Evolutionary conservation across 2,888 invertebrate genomes (phyloP), one percentile per base, ranked within the genome.

Genomic region (Muscina levida): DNA sequence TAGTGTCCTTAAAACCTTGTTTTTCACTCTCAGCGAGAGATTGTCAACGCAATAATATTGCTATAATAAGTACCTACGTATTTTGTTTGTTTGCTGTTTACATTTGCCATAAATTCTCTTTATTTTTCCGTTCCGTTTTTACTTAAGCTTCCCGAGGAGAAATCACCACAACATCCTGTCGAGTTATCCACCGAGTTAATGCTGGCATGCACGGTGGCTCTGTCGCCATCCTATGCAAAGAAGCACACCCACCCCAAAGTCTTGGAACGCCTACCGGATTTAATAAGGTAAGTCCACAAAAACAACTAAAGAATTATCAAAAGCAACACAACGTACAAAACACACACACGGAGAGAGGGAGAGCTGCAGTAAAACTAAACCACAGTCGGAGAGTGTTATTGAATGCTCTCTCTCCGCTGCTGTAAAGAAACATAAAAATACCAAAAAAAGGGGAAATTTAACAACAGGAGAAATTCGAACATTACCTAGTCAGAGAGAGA

Each of bases 121-220:
- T n/a, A n/a, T n/a, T n/a, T n/a, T n/a, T n/a, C n/a, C n/a, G n/a
- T n/a, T n/a, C n/a, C n/a, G n/a, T n/a, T n/a, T n/a, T n/a, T n/a
- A n/a, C n/a, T 86, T 83, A 87, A 90, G 91, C 86, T 89, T 86
- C 90, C 90, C 83, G 90, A 91, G 87, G 90, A 91, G 86, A 91
- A 90, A 86, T 89, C 90, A 86, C 88, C 90, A 84, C 89, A 89
- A 86, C 88, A 90, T 88, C 91, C 91, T 85, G 91, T 91, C 81
- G 91, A 91, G 87, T 85, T 91, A 84, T 90, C 91, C 85, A 91
- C 91, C 71, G 91, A 91, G 87, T 85, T 91, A 86, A 90, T 91
- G 90, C 84, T 91, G 83, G 91, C 91, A 56, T 89, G 90, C 84
- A 90, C 90, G 72, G 91, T 91, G 86, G 90, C 90, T 83, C 86